Evolutionary conservation across 2,113 vertebrate species (phyloP).

Genomic region (Gnathochromis pfefferi): DNA sequence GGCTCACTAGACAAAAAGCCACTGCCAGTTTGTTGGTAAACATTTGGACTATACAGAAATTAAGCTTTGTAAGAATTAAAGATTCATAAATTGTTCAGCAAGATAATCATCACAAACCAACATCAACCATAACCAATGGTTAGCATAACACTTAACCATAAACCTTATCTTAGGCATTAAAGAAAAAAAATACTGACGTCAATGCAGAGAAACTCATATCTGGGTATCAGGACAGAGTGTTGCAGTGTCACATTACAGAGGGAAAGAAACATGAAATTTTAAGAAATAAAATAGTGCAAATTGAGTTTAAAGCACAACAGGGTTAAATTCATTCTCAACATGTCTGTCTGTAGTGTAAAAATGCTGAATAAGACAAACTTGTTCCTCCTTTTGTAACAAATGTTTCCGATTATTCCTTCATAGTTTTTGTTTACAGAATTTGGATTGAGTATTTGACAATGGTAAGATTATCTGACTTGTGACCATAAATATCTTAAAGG

Average conservation of each 20-base stretch:
- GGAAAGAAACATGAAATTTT: not conserved
- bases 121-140: not conserved
- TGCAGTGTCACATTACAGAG: not conserved
- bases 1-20: not conserved
- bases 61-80: not conserved
- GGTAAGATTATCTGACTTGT: not conserved
- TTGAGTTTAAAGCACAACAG: not conserved
- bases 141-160: not conserved
- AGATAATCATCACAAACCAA: not conserved
- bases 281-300: not conserved
- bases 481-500: not conserved
- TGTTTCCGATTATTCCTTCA: not conserved
- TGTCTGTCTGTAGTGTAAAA: not conserved
- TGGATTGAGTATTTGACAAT: not conserved
- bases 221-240: not conserved
- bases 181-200: fast-evolving
- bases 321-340: not conserved
- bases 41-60: fast-evolving
- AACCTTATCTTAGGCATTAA: not conserved
- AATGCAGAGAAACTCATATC: not conserved
- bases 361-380: not conserved
- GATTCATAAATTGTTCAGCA: not conserved
- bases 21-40: not conserved
- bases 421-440: not conserved
- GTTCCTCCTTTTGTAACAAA: not conserved